Evolutionary conservation across 2,797 vertebrate species (phyloP).

Genomic region (Lateolabrax maculatus): DNA sequence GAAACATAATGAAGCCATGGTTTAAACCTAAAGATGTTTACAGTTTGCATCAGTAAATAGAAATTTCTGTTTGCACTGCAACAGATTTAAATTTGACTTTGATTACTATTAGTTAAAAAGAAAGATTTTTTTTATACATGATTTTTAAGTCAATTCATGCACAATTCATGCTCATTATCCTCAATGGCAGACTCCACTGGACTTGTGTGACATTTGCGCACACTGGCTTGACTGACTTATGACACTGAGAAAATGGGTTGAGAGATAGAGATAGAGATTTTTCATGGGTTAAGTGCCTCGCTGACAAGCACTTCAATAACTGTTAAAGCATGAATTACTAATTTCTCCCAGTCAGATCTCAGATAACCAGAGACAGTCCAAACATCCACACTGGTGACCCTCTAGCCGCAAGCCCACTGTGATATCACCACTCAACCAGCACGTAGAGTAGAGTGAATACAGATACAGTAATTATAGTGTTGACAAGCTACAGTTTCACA

Average conservation of each 20-base stretch:
- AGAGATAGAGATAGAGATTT: too few species aligned
- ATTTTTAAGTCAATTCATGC: not conserved
- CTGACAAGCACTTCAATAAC: constrained; percentile 15
- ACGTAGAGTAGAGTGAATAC: not conserved
- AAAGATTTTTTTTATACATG: not conserved
- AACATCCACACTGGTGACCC: constrained; percentile 6
- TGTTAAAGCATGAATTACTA: constrained; percentile 8
- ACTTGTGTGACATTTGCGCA: constrained; percentile 2
- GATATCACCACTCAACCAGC: constrained; percentile 16
- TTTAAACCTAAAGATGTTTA: not conserved
- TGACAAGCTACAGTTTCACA: constrained; percentile 17
- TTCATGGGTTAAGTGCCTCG: not conserved
- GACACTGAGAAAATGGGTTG: not conserved
- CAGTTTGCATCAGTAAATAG: not conserved
- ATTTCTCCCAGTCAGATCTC: constrained; percentile 20
- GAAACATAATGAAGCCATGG: not conserved
- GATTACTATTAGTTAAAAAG: not conserved
- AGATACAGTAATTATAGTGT: constrained; percentile 18
- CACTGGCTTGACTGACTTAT: constrained; percentile 8
- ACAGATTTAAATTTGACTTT: not conserved
- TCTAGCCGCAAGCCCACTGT: not conserved
- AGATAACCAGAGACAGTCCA: not conserved
- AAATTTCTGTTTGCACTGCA: not conserved
- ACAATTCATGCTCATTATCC: not conserved
- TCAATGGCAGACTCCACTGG: not conserved